Evolutionary conservation across 2,113 vertebrate species (phyloP).

Genomic region (Clarias batrachus): DNA sequence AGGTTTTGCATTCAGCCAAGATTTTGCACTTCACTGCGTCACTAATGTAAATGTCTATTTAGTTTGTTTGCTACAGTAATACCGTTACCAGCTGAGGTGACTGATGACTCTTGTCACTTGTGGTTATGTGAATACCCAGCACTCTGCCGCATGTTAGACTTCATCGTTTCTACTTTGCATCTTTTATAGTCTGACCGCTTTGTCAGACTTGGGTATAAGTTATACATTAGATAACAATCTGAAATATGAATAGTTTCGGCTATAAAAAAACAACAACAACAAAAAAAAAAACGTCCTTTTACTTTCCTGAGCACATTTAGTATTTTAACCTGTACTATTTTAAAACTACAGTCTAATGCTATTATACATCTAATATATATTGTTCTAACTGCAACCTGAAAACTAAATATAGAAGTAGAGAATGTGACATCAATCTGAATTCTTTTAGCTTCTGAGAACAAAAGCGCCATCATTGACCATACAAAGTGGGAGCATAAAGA

Average conservation of each 20-base stretch:
- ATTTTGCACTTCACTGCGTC: neutral
- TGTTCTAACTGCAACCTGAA: neutral
- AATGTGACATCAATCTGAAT: neutral
- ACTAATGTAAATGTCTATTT: neutral
- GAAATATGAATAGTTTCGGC: neutral
- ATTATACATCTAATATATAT: neutral
- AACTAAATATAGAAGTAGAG: neutral
- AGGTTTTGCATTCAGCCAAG: neutral
- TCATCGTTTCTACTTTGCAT: neutral
- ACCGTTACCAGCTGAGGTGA: neutral
- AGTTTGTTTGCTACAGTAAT: neutral
- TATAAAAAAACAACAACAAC: neutral
- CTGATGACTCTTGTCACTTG: neutral
- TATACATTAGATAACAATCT: neutral
- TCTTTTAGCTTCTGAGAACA: neutral
- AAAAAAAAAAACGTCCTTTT: too few relatives aligned
- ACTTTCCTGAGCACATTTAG: neutral
- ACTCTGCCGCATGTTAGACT: neutral
- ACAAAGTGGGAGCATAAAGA: slow-evolving; percentile 23
- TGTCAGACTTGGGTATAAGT: too few relatives aligned
- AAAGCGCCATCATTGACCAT: neutral
- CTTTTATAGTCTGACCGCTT: neutral
- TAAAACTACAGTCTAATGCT: neutral
- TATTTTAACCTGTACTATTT: neutral
- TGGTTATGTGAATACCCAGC: neutral